Evolutionary conservation across 2,888 invertebrate species (phyloP), one percentile per base, ranked within the genome.

Genomic region (Pyralis farinalis): DNA sequence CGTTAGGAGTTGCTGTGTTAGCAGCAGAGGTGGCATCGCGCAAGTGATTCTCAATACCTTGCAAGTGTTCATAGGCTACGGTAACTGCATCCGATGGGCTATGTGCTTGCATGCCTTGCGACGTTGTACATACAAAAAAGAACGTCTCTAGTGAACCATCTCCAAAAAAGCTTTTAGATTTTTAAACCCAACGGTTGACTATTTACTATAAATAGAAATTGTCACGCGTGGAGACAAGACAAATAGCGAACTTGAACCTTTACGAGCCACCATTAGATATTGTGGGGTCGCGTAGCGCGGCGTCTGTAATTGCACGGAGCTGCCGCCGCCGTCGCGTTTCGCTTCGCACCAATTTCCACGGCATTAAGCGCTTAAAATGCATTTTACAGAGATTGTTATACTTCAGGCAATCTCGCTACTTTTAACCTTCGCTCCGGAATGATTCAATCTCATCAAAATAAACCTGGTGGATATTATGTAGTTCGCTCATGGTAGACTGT

Each of bases 311-410:
- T 80, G 73, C 74, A 63, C 55, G 58, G 65, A 64, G 71, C 70
- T 71, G 70, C 71, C 70, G 63, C 63, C 71, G 68, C 63, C n/a
- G 65, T 67, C 61, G 25, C 43, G 27, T 53, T n/a, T n/a, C 72
- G 67, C 72, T 74, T 70, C 71, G 66, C 74, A 68, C 77, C 75
- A 77, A 75, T 81, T 83, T 83, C 79, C 79, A 67, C 66, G 59
- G 68, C 79, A 79, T 81, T 84, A 75, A 77, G 67, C 76, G 71
- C 76, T 76, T 70, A 61, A 76, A 82, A 83, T 78, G 79, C 81
- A 80, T 82, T 80, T 80, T 63, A 69, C 73, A 57, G 67, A 72
- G 74, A 79, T 78, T 82, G 75, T 77, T 73, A 71, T 61, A 71
- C 65, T 72, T 62, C 61, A 60, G 69, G 66, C 66, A 67, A 74